A percentile compares a stretch with the other conserved stretches of the same genome.
These are phyloP conservation scores for Ornithorhynchus anatinus DNA, from an alignment of 2,113 vertebrate species.

Conservation along the genomic window DNA sequence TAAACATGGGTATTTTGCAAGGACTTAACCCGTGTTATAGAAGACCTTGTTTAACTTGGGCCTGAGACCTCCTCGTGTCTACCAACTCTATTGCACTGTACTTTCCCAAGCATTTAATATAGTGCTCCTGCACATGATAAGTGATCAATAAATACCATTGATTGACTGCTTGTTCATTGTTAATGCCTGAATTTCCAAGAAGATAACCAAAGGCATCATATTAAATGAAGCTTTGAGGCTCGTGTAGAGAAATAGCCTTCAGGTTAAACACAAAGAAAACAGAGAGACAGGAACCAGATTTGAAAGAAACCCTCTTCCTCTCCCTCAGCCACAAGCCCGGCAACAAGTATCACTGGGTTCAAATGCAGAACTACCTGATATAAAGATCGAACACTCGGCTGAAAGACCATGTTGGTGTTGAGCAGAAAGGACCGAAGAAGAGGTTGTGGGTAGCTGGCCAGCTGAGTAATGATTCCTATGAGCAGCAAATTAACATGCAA, in stretches of 20 bases:
- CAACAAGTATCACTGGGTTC: accelerated
- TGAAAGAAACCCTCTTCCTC: neutral
- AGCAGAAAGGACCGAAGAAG: conserved; percentile 96
- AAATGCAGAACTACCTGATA: conserved; percentile 82
- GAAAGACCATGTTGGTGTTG: conserved; percentile 96
- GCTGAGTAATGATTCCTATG: conserved; percentile 91
- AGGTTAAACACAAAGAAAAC: neutral
- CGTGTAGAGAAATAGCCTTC: neutral
- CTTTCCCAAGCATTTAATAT: too few species aligned
- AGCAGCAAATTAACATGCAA: conserved; percentile 91
- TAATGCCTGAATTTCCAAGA: too few species aligned
- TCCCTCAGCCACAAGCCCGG: neutral
- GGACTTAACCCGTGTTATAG: too few species aligned
- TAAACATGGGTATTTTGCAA: too few species aligned
- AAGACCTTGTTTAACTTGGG: too few species aligned
- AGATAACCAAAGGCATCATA: too few species aligned
- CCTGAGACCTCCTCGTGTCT: too few species aligned
- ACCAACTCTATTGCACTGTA: too few species aligned
- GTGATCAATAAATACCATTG: too few species aligned
- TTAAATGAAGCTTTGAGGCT: conserved; percentile 13
- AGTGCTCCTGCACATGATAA: too few species aligned
- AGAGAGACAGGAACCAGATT: neutral
- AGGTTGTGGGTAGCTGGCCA: conserved; percentile 93
- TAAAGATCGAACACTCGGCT: conserved; percentile 93
- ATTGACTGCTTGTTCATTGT: too few species aligned